A percentile compares a stretch with the other conserved stretches of the same genome.
Evolutionary conservation across 2,797 vertebrate genomes (phyloP).

Genomic region (Limosa lapponica): DNA sequence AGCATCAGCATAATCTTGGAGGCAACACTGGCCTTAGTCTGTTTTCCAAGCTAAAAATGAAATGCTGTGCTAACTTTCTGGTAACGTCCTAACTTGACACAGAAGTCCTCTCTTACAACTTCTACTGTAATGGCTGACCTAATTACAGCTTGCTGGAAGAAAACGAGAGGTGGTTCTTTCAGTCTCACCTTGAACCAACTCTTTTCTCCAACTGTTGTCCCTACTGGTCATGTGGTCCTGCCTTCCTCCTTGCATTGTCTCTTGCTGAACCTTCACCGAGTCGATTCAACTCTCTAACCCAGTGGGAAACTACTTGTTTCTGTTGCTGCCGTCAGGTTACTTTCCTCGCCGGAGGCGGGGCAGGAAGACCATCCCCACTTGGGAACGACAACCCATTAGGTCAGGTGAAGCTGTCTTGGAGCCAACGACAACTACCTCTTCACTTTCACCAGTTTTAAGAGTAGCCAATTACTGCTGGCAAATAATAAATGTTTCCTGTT

Average conservation of each 20-base stretch:
- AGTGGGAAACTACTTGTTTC: neutral
- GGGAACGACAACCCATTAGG: neutral
- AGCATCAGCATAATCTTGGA: neutral
- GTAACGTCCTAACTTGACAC: neutral
- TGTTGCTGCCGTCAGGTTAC: neutral
- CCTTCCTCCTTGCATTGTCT: neutral
- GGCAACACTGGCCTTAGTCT: neutral
- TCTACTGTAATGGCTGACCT: neutral
- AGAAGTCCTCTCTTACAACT: neutral
- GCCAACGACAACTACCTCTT: constrained; percentile 14
- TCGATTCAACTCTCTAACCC: neutral
- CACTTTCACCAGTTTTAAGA: neutral
- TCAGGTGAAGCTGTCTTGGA: constrained; percentile 3
- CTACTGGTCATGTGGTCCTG: neutral
- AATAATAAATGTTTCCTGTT: constrained; percentile 42
- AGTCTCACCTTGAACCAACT: neutral
- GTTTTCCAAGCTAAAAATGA: neutral
- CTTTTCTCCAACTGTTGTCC: neutral
- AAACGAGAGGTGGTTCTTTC: neutral
- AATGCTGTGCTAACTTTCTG: neutral
- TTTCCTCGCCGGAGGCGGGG: neutral
- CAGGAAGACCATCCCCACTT: constrained; percentile 6
- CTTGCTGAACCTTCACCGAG: neutral
- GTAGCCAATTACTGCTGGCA: constrained; percentile 29
- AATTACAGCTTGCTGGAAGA: neutral